Evolutionary conservation across 2,888 invertebrate species (phyloP), one percentile per base, ranked within the genome.

Genomic region (Drosophila infuscata): DNA sequence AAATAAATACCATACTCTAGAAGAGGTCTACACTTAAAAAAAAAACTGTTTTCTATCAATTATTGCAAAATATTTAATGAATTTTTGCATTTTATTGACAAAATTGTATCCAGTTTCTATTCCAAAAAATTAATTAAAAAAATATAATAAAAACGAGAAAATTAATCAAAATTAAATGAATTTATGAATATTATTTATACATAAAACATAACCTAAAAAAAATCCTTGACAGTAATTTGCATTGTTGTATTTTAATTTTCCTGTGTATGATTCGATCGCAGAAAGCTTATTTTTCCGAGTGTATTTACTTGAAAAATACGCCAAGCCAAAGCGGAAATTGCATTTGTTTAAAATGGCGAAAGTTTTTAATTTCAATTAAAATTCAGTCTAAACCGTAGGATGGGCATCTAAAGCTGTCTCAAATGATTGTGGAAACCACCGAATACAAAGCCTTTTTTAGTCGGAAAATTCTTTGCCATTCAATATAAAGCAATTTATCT

Each of bases 281-380:
- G 3, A 1, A 20, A 8, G 7, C 15, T 20, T 4, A 9, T 56
- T 57, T 43, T 32, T 32, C 17, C 6, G 12, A 68, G 69, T 41
- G 54, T 46, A 36, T 11, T 32, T 41, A 33, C n/a, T 17, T 48
- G 36, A 25, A 51, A 20, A 70, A 58, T 17, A 29, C 17, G 43
- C 33, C 43, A 43, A 64, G 25, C 15, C 36, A 49, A 12, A 51
- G 64, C 75, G 88, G 79, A 83, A 83, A 83, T 83, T 88, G 88
- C 77, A 79, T 83, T 76, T 57, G 67, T 70, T 61, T 70, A 66
- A 76, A 71, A 64, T 33, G 52, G 70, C 67, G 79, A 79, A 88
- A 68, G 72, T 73, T 53, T 59, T 53, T 71, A 68, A 82, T 70
- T 74, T 67, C 64, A 82, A 84, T 84, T 88, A 75, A 88, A 79